Conservation (phyloP, 2,113 vertebrate species). For the Ginglymostoma cirratum region DNA sequence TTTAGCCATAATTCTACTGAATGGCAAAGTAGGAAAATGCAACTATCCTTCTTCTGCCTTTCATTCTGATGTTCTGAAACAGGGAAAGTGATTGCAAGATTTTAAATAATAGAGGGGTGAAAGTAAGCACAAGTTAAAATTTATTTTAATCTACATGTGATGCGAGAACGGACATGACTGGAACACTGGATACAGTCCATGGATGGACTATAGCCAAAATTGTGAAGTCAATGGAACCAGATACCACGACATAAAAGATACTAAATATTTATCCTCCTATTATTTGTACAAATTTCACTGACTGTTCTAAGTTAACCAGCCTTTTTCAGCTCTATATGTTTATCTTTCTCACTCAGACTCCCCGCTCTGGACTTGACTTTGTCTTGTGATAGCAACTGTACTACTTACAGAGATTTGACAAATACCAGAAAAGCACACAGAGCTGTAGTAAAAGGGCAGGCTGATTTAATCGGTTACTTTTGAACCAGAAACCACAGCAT, state of each 20-base stretch:
- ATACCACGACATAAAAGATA: not conserved
- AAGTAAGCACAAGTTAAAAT: constrained; percentile 12
- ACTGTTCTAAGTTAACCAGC: not conserved
- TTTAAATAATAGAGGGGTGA: not conserved
- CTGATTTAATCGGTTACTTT: not conserved
- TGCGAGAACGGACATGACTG: not conserved
- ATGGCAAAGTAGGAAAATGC: not conserved
- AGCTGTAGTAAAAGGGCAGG: not conserved
- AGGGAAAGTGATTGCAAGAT: not conserved
- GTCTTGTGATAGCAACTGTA: not conserved
- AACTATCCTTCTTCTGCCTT: not conserved
- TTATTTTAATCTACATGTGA: not conserved
- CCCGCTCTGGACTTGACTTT: not conserved
- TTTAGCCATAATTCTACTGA: not conserved
- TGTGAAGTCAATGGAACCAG: not conserved
- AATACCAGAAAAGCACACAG: not conserved
- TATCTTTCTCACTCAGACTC: not conserved
- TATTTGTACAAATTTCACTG: not conserved
- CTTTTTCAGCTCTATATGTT: not conserved
- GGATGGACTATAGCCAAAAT: not conserved
- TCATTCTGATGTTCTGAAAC: not conserved
- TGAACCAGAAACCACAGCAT: not conserved
- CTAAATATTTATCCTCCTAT: not conserved
- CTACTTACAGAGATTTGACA: not conserved
- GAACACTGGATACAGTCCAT: not conserved